Evolutionary conservation across 2,797 vertebrate genomes (phyloP).

Genomic region (Alfaro cultratus): DNA sequence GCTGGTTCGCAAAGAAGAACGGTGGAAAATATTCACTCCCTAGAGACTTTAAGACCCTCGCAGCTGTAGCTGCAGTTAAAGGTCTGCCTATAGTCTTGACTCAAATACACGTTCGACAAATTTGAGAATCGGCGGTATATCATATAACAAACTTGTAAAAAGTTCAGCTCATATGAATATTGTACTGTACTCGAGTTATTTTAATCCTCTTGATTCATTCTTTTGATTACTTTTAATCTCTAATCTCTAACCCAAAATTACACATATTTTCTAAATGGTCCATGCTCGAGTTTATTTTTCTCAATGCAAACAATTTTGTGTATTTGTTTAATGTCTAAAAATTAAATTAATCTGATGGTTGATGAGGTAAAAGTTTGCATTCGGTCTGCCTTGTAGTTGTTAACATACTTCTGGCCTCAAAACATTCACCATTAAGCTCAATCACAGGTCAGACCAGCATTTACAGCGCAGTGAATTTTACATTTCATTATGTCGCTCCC

Average conservation of each 20-base stretch:
- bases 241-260: constrained; percentile 11
- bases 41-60: neutral
- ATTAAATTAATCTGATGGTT: constrained; percentile 19
- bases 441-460: constrained; percentile 29
- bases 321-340: constrained; percentile 36
- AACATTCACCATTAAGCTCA: constrained; percentile 15
- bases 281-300: constrained; percentile 9
- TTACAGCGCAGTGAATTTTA: constrained; percentile 24
- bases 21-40: neutral
- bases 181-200: neutral
- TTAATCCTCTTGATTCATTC: neutral
- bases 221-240: constrained; percentile 6
- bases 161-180: neutral
- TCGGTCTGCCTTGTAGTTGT: constrained; percentile 23
- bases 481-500: constrained; percentile 36
- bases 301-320: constrained; percentile 12
- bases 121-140: neutral
- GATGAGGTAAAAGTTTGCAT: constrained; percentile 29
- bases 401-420: constrained; percentile 22
- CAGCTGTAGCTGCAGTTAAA: neutral
- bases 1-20: neutral
- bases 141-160: neutral
- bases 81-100: neutral
- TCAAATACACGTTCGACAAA: neutral
- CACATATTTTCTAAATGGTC: constrained; percentile 12